Percentiles rank a stretch among this genome's conserved stretches.
phyloP scores from a whole-genome alignment of 2,888 invertebrate species.

The Muscina levida region DNA sequence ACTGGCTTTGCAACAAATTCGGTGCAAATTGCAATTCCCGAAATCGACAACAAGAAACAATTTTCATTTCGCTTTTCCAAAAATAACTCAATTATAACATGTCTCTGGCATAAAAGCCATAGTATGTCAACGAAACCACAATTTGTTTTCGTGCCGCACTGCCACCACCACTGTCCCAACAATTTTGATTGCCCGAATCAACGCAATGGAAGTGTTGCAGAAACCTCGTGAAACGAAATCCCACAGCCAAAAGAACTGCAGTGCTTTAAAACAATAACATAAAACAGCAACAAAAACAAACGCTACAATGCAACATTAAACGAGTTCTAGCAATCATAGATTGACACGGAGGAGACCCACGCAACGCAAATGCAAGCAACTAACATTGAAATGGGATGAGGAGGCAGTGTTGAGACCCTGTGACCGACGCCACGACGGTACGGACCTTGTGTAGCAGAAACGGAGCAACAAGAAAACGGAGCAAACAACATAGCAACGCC shows the following conservation, averaged over 20 bases:
- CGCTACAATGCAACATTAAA: not conserved
- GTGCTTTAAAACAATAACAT: conserved; percentile 2
- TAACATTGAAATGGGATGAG: not conserved
- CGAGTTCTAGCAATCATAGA: not conserved
- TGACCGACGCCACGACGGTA: conserved; percentile 1
- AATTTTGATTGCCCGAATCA: not conserved
- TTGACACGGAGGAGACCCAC: conserved; percentile 53
- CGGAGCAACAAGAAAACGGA: conserved; percentile 35
- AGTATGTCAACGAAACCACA: conserved; percentile 30
- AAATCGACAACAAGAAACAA: too few relatives aligned
- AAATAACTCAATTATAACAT: conserved; percentile 34
- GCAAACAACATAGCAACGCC: conserved; percentile 63
- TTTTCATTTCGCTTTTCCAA: too few relatives aligned
- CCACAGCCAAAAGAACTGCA: not conserved
- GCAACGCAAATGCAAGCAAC: conserved; percentile 51
- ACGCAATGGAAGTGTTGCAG: not conserved
- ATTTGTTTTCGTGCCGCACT: conserved; percentile 46
- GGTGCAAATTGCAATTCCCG: too few relatives aligned
- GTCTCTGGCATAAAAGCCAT: not conserved
- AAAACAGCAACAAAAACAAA: not conserved
- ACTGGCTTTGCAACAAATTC: too few relatives aligned
- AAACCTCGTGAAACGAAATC: not conserved
- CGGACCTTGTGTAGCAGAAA: conserved; percentile 13
- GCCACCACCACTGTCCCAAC: too few relatives aligned
- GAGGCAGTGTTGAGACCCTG: conserved; percentile 35